phyloP scores from a whole-genome alignment of 2,888 invertebrate genomes.

The Eupithecia exiguata region DNA sequence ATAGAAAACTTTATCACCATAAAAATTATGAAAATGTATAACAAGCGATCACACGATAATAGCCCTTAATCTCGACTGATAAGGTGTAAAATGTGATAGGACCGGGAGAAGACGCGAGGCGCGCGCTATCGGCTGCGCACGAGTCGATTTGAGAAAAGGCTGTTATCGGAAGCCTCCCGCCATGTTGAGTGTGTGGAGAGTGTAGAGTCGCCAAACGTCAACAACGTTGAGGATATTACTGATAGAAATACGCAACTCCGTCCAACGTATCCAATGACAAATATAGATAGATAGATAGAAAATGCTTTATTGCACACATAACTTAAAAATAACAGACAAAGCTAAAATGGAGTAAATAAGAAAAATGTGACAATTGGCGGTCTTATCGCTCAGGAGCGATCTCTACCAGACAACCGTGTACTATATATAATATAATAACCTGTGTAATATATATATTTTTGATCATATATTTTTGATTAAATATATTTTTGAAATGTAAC shows the following conservation, averaged over 20 bases:
- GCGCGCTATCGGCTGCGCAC: conserved; percentile 68
- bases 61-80: conserved; percentile 18
- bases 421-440: too few relatives aligned
- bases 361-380: too few relatives aligned
- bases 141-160: conserved; percentile 65
- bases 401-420: too few relatives aligned
- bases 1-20: not conserved
- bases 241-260: not conserved
- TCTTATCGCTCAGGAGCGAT: too few relatives aligned
- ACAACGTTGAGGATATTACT: conserved; percentile 10
- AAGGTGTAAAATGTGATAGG: conserved; percentile 21
- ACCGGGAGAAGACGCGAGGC: conserved; percentile 46
- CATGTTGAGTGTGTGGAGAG: conserved; percentile 32
- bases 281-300: too few relatives aligned
- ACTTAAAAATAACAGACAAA: too few relatives aligned
- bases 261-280: not conserved
- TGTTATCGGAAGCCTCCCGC: conserved; percentile 70
- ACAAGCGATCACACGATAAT: conserved; percentile 12
- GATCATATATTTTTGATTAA: too few relatives aligned
- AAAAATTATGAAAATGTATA: not conserved
- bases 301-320: too few relatives aligned
- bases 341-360: too few relatives aligned
- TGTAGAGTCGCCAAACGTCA: conserved; percentile 44
- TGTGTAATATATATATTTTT: too few relatives aligned
- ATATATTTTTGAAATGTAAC: too few relatives aligned